Evolutionary conservation across 2,888 invertebrate species (phyloP), one percentile per base, ranked within the genome.

Genomic region (Plagodis pulveraria): DNA sequence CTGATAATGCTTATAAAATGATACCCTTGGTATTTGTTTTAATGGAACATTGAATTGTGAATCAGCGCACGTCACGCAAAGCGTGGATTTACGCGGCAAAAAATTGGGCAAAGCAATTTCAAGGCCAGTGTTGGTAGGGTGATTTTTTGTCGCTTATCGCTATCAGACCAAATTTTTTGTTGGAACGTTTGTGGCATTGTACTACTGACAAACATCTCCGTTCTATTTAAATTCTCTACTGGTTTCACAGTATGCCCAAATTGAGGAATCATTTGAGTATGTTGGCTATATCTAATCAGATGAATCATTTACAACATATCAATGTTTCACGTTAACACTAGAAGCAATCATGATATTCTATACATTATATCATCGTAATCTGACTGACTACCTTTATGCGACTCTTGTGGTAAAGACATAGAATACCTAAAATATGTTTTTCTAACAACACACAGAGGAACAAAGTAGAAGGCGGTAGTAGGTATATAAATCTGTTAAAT

Each of bases 141-240:
- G 61, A 51, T 67, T 77, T 79, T 78, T 78, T 74, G 62, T 56
- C 22, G 53, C 46, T 62, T 68, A 70, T 72, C 69, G 58, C 69
- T 77, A 71, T 73, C 71, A 64, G 62, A 71, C 64, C 62, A 50
- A 49, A 65, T 72, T 81, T 78, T 78, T 78, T 79, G 71, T 50
- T 33, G 22, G 55, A 40, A 58, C 70, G 74, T 74, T 71, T 70
- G 50, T 54, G n/a, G 51, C 56, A 44, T 71, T 70, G 50, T 54
- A 10, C 50, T 53, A 44, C 67, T 56, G 60, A 63, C 63, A 65
- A 61, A 59, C 50, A 59, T 64, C 52, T 61, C 34, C 6, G 44
- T n/a, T 51, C 49, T 32, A 56, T 58, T 54, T 48, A 51, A 38
- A 40, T 42, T 38, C 22, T 44, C 40, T 66, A 45, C 50, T 56